Conservation (phyloP, 2,113 vertebrate genomes). For the Eublepharis macularius region DNA sequence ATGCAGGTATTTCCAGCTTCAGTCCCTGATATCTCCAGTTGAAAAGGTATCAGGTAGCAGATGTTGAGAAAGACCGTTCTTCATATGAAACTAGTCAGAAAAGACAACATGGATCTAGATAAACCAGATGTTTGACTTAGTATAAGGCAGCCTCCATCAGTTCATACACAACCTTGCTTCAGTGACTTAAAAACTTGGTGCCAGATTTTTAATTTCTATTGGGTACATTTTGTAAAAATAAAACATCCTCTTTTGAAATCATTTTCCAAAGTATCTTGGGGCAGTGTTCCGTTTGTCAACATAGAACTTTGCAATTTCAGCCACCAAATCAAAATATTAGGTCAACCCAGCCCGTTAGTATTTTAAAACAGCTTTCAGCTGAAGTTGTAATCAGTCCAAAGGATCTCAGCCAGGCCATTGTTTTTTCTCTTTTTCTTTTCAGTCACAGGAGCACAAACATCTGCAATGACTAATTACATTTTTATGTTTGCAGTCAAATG, state of each 20-base stretch:
- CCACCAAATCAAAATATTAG: background rate
- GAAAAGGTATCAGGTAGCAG: too few species aligned
- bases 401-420: too few species aligned
- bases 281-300: constrained; percentile 9
- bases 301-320: constrained; percentile 6
- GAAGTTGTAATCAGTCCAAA: too few species aligned
- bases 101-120: too few species aligned
- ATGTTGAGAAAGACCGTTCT: too few species aligned
- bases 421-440: background rate
- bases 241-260: constrained; percentile 24
- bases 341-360: too few species aligned
- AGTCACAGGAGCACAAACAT: background rate
- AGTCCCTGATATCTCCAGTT: too few species aligned
- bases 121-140: too few species aligned
- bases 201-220: background rate
- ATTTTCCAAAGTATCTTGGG: background rate
- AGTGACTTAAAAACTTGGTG: constrained; percentile 1
- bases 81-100: too few species aligned
- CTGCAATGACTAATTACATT: background rate
- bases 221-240: background rate
- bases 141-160: too few species aligned
- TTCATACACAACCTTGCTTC: background rate
- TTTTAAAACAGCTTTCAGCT: too few species aligned
- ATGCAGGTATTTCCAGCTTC: too few species aligned
- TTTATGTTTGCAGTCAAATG: constrained; percentile 12